These are phyloP conservation scores for Plebejus argus DNA, from an alignment of 2,888 invertebrate species.

Conservation along the genomic window DNA sequence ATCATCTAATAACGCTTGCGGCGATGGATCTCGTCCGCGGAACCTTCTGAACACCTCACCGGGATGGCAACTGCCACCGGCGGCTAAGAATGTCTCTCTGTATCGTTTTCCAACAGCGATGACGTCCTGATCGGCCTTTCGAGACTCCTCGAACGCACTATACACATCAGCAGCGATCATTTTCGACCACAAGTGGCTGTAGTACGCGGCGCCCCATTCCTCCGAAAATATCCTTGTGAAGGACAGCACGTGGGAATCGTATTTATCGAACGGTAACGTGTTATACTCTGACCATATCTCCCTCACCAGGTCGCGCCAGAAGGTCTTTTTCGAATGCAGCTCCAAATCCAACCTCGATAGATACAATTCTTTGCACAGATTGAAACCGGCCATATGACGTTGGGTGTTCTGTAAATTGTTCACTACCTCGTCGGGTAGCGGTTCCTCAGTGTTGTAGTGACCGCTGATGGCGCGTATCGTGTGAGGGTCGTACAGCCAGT, in stretches of 20 bases:
- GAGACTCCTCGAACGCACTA: conserved; percentile 89
- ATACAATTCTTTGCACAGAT: conserved; percentile 91
- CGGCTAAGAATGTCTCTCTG: conserved; percentile 90
- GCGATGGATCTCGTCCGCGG: conserved; percentile 94
- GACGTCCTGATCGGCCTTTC: conserved; percentile 73
- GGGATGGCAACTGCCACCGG: conserved; percentile 90
- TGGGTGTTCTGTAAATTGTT: conserved; percentile 83
- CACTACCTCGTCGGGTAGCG: conserved; percentile 84
- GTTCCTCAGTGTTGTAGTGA: conserved; percentile 88
- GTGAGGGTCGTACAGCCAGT: conserved; percentile 87
- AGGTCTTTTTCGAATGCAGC: conserved; percentile 86
- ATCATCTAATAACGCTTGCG: conserved; percentile 87
- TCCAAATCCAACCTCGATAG: conserved; percentile 91
- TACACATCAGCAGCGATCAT: conserved; percentile 96
- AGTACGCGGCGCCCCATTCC: conserved; percentile 93
- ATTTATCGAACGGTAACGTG: conserved; percentile 86
- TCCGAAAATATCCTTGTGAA: conserved; percentile 91
- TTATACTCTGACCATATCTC: conserved; percentile 91
- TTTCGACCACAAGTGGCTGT: conserved; percentile 91
- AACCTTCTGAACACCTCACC: conserved; percentile 94
- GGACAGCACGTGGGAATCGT: conserved; percentile 92
- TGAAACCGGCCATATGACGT: conserved; percentile 88
- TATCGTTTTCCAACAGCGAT: conserved; percentile 85
- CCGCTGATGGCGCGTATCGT: conserved; percentile 83
- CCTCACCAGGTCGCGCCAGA: conserved; percentile 91